Percentiles rank a stretch among this genome's conserved stretches.
Evolutionary conservation across 2,888 invertebrate species (phyloP).

Genomic region (Notodonta ziczac): DNA sequence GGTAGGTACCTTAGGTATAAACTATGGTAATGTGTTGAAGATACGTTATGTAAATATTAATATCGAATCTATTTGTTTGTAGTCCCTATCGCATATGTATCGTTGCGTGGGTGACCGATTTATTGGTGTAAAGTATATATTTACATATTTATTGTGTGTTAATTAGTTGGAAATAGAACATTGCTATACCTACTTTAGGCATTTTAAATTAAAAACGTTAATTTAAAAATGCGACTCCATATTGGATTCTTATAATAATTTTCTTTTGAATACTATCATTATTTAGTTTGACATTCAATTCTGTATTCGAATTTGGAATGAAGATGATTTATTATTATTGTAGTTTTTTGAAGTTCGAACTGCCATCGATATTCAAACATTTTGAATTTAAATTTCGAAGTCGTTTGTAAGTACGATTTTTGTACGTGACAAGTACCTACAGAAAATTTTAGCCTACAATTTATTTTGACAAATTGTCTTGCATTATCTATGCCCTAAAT

Average conservation of each 20-base stretch:
- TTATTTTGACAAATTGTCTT: slow-evolving; percentile 40
- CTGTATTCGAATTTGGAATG: neutral
- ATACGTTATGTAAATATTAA: slow-evolving; percentile 28
- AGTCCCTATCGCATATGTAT: slow-evolving; percentile 13
- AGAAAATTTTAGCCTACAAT: slow-evolving; percentile 23
- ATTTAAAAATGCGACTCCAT: neutral
- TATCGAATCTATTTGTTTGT: slow-evolving; percentile 23
- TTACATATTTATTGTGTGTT: slow-evolving; percentile 1
- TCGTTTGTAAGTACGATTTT: neutral
- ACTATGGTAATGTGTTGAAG: neutral
- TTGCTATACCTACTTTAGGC: neutral
- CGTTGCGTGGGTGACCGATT: slow-evolving; percentile 19
- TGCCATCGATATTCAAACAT: neutral
- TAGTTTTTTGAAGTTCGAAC: neutral
- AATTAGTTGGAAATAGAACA: neutral
- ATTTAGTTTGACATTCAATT: neutral
- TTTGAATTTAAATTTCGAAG: neutral
- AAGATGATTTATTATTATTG: neutral
- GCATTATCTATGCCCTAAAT: slow-evolving; percentile 61
- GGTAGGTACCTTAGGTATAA: too few relatives aligned
- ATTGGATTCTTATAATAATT: too few relatives aligned
- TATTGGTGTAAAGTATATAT: slow-evolving; percentile 32
- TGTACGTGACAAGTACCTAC: slow-evolving; percentile 17
- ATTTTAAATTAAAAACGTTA: neutral
- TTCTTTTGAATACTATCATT: neutral